Conservation (phyloP, 2,888 invertebrate genomes). For the Schrankia costaestrigalis region DNA sequence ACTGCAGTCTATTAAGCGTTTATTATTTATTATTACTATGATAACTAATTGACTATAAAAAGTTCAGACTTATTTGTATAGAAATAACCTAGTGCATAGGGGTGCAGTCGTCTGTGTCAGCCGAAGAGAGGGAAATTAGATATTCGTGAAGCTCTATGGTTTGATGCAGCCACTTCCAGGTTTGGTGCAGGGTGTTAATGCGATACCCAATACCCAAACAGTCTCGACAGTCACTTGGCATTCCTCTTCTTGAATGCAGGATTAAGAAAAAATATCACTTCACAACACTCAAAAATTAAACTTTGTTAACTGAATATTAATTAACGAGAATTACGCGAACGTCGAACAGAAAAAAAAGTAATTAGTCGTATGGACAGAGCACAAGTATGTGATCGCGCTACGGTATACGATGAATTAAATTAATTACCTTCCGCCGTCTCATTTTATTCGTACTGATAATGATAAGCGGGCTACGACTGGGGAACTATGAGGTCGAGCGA, state of each 20-base stretch:
- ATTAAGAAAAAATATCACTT: constrained; percentile 68
- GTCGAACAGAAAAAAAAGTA: constrained; percentile 12
- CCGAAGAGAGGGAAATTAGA: constrained; percentile 89
- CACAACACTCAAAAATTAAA: constrained; percentile 45
- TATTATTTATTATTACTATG: constrained; percentile 46
- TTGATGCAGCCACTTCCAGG: constrained; percentile 97
- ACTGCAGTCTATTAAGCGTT: constrained; percentile 54
- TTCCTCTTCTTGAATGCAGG: constrained; percentile 80
- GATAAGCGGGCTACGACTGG: constrained; percentile 73
- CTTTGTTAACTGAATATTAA: constrained; percentile 16
- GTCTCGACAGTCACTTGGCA: constrained; percentile 87
- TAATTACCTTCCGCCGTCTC: constrained; percentile 63
- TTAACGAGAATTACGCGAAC: constrained; percentile 20
- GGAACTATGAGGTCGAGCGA: constrained; percentile 73
- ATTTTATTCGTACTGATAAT: constrained; percentile 70
- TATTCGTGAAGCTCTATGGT: constrained; percentile 94
- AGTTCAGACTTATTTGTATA: constrained; percentile 47
- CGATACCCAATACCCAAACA: constrained; percentile 94
- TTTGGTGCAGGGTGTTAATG: constrained; percentile 93
- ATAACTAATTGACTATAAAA: constrained; percentile 35
- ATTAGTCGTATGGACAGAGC: constrained; percentile 12
- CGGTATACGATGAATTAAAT: constrained; percentile 58
- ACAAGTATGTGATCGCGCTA: constrained; percentile 44
- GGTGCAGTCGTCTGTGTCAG: constrained; percentile 82
- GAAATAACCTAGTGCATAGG: constrained; percentile 50